phyloP scores from a whole-genome alignment of 1,140 invertebrate genomes.

The Drosophila guanche region DNA sequence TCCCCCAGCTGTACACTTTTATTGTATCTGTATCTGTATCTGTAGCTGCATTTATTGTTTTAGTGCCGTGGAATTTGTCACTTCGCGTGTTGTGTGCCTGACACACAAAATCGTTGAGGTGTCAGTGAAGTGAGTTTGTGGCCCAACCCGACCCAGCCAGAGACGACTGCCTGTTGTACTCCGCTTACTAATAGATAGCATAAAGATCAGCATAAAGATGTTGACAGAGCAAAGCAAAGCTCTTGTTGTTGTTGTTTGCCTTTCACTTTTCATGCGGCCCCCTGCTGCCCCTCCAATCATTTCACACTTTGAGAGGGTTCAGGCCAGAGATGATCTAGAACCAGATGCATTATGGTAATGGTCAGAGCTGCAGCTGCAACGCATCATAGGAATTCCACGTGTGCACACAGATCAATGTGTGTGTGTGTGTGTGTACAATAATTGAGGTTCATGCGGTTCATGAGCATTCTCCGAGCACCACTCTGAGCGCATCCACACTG shows the following conservation, averaged over 20 bases:
- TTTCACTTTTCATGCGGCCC: conserved; percentile 38
- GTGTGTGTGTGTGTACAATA: conserved; percentile 18
- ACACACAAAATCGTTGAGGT: conserved; percentile 72
- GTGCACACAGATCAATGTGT: too few relatives aligned
- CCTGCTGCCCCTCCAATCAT: not conserved
- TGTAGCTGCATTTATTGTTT: conserved; percentile 40
- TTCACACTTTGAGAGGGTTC: conserved; percentile 7
- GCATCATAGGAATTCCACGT: too few relatives aligned
- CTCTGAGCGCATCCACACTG: conserved; percentile 5
- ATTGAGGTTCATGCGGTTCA: conserved; percentile 49
- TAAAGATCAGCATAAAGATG: conserved; percentile 40
- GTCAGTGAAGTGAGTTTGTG: conserved; percentile 52
- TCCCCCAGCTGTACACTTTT: not conserved
- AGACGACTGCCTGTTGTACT: not conserved
- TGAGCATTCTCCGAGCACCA: conserved; percentile 9
- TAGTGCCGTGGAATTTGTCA: conserved; percentile 49
- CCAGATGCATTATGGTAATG: too few relatives aligned
- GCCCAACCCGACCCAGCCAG: not conserved
- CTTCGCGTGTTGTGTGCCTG: conserved; percentile 39
- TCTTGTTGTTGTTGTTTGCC: conserved; percentile 20
- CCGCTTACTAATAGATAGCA: conserved; percentile 22
- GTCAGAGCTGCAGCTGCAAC: conserved; percentile 8
- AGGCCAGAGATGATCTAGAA: too few relatives aligned
- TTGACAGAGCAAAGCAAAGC: conserved; percentile 37
- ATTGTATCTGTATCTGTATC: not conserved